phyloP scores from a whole-genome alignment of 2,797 vertebrate species.

The Pangasius larnaudii region DNA sequence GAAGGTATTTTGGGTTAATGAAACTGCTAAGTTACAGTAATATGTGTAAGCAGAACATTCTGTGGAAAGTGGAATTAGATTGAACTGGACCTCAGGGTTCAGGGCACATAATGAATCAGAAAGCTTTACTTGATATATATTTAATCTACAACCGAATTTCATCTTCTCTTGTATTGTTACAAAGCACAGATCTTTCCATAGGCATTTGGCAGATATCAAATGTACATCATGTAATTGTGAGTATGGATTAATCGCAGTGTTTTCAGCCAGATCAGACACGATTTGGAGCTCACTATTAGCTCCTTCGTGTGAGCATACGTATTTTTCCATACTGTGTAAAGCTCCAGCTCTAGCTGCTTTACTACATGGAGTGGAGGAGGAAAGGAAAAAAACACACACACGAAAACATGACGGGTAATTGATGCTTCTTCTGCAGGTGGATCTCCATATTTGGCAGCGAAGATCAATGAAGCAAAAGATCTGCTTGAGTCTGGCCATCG shows the following conservation, averaged over 20 bases:
- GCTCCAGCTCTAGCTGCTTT: conserved; percentile 9
- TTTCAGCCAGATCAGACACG: not conserved
- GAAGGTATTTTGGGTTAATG: conserved; percentile 9
- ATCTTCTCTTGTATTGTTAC: not conserved
- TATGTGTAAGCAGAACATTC: conserved; percentile 1
- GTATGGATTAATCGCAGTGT: not conserved
- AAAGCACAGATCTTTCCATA: not conserved
- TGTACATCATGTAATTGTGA: not conserved
- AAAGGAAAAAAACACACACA: not conserved
- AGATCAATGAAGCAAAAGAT: conserved; percentile 96
- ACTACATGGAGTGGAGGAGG: not conserved
- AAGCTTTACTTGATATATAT: not conserved
- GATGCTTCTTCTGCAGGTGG: conserved; percentile 77
- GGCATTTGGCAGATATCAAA: not conserved
- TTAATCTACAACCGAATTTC: conserved; percentile 8
- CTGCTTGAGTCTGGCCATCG: conserved; percentile 83
- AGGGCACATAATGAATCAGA: conserved; percentile 28
- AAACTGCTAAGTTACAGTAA: not conserved
- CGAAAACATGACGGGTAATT: conserved; percentile 25
- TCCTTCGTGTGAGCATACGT: not conserved
- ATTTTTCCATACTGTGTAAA: conserved; percentile 28
- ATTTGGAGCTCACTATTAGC: not conserved
- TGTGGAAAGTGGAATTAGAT: conserved; percentile 15
- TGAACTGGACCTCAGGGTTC: conserved; percentile 16
- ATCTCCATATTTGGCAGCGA: conserved; percentile 88